phyloP scores from a whole-genome alignment of 2,888 invertebrate genomes.

The Scaptomyza caliginosa region DNA sequence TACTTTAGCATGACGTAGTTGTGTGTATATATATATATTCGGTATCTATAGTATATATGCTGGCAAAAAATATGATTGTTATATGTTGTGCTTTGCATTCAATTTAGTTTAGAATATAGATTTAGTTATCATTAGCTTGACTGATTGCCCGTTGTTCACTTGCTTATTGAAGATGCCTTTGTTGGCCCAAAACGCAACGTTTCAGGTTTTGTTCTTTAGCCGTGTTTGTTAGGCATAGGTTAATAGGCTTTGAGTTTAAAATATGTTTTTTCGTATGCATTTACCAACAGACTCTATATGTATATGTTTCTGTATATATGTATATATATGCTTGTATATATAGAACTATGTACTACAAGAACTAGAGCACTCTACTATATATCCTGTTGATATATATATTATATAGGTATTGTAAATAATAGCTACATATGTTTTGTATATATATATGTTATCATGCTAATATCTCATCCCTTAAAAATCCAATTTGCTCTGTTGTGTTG shows the following conservation, averaged over 20 bases:
- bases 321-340: constrained; percentile 18
- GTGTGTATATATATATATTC: constrained; percentile 37
- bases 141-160: constrained; percentile 68
- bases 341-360: constrained; percentile 56
- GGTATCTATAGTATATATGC: constrained; percentile 50
- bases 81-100: constrained; percentile 32
- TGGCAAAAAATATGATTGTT: constrained; percentile 64
- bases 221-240: constrained; percentile 20
- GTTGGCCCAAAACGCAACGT: constrained; percentile 24
- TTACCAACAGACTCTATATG: constrained; percentile 57
- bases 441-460: constrained; percentile 38
- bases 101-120: constrained; percentile 51
- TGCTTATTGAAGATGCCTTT: constrained; percentile 53
- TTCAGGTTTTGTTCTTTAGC: constrained; percentile 21
- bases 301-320: constrained; percentile 7
- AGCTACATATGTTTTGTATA: constrained; percentile 36
- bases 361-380: constrained; percentile 62
- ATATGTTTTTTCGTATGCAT: constrained; percentile 47
- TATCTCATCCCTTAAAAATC: constrained; percentile 58
- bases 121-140: constrained; percentile 59
- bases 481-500: constrained; percentile 64
- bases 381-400: constrained; percentile 6
- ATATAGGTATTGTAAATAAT: constrained; percentile 12
- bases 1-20: constrained; percentile 45
- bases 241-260: constrained; percentile 26